phyloP scores from a whole-genome alignment of 2,888 invertebrate species.

The Macrophya annulata region DNA sequence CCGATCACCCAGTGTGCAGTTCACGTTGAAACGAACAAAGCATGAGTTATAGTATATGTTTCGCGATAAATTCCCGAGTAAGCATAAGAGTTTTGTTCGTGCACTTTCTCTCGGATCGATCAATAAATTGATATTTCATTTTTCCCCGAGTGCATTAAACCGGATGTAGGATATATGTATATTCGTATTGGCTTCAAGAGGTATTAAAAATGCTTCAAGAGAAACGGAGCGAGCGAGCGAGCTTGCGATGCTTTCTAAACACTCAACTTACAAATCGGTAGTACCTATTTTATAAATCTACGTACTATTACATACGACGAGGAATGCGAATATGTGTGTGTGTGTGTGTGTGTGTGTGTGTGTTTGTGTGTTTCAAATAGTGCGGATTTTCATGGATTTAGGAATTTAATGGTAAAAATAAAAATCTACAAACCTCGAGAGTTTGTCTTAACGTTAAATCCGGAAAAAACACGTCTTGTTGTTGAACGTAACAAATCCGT shows the following conservation, averaged over 20 bases:
- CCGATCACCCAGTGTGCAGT: slow-evolving; percentile 23
- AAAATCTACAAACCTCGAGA: slow-evolving; percentile 82
- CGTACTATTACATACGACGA: neutral
- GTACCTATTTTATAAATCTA: neutral
- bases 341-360: too few species aligned
- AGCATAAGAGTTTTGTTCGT: slow-evolving; percentile 38
- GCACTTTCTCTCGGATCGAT: slow-evolving; percentile 45
- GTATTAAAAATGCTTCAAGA: neutral
- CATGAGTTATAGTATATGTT: neutral
- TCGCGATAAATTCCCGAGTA: neutral
- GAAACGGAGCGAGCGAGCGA: neutral
- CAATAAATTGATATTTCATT: slow-evolving; percentile 41
- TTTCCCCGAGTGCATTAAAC: slow-evolving; percentile 42
- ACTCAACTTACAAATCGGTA: neutral
- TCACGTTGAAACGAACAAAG: neutral
- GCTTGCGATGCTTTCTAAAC: slow-evolving; percentile 5
- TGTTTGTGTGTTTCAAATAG: too few species aligned
- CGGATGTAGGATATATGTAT: neutral
- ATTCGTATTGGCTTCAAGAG: neutral
- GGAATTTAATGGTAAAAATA: neutral
- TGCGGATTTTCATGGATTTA: neutral
- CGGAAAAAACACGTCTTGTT: slow-evolving; percentile 91
- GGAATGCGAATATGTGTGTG: neutral
- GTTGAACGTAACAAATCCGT: slow-evolving; percentile 90
- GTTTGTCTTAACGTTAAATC: slow-evolving; percentile 90